Base-by-base conservation (phyloP, 2,888 invertebrate genomes). In the Sabatieria punctata region DNA sequence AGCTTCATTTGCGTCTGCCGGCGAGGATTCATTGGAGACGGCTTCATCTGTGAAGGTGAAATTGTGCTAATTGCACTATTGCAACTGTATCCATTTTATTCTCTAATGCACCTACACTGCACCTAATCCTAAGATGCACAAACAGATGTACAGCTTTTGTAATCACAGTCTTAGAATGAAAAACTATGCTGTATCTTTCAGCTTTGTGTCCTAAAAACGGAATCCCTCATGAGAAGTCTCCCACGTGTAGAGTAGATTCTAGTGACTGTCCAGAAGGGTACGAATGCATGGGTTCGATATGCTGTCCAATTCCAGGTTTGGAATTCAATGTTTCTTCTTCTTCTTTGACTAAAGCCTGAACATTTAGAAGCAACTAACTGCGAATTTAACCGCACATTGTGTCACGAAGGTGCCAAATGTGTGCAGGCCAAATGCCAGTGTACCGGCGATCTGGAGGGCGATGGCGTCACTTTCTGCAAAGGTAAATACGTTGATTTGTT, bases 1-100 rank as follows among this genome's bases (percentile, higher is more conserved):
- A 75, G 81, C 55, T 85, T 77, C 59, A 79, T 77, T 61, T 88
- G 88, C 64, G 45, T 44, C 23, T 61, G 61, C 45, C 38, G 30
- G n/a, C 15, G 15, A 6, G 46, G 46, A 2, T 49, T 33, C 33
- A 23, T 23, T 33, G 46, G 46, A 22, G 33, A 50, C 26, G 49
- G 49, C 23, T 26, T 27, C 19, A 13, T 33, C 19, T 50, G 50
- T 35, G 4, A 18, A 42, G 42, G 49, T 49, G 11, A n/a, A n/a
- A n/a, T n/a, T n/a, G n/a, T n/a, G n/a, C n/a, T n/a, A n/a, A n/a
- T n/a, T n/a, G n/a, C n/a, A n/a, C n/a, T n/a, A n/a, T n/a, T n/a
- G n/a, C n/a, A n/a, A n/a, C n/a, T n/a, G n/a, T n/a, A n/a, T n/a
- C n/a, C n/a, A n/a, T n/a, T n/a, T n/a, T n/a, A n/a, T n/a, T n/a